These are phyloP conservation scores for Chrysolina americana DNA, from an alignment of 2,888 invertebrate species.

Conservation along the genomic window DNA sequence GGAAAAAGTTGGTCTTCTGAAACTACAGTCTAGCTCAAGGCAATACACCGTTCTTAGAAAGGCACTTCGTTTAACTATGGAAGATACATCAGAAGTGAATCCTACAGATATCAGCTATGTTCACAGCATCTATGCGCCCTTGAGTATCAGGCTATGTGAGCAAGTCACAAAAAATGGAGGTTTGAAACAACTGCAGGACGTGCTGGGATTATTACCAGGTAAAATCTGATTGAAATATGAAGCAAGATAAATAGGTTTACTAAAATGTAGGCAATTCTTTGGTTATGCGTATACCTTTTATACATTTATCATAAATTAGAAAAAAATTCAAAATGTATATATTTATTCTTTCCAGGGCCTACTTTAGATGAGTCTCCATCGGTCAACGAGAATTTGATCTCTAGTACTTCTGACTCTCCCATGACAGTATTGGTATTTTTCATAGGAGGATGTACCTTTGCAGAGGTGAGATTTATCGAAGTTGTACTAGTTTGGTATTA, in stretches of 20 bases:
- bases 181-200: conserved; percentile 87
- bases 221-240: conserved; percentile 3
- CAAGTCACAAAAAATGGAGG: conserved; percentile 83
- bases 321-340: neutral
- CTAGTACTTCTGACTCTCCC: conserved; percentile 71
- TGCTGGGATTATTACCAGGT: conserved; percentile 85
- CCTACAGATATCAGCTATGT: conserved; percentile 93
- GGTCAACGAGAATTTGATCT: conserved; percentile 62
- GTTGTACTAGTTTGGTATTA: neutral
- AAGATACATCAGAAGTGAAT: conserved; percentile 87
- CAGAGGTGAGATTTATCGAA: conserved; percentile 76
- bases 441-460: conserved; percentile 96
- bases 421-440: conserved; percentile 92
- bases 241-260: no score
- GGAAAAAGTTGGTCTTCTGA: conserved; percentile 88
- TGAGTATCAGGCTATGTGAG: conserved; percentile 90
- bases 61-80: conserved; percentile 88
- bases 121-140: conserved; percentile 93
- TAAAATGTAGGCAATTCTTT: neutral
- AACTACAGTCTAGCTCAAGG: conserved; percentile 80
- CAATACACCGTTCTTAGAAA: conserved; percentile 85
- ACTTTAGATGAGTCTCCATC: conserved; percentile 77
- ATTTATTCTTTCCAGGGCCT: conserved; percentile 70
- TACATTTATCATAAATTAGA: neutral
- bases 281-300: neutral